These are phyloP conservation scores for Amazona ochrocephala DNA, from an alignment of 2,797 vertebrate genomes.

Conservation along the genomic window DNA sequence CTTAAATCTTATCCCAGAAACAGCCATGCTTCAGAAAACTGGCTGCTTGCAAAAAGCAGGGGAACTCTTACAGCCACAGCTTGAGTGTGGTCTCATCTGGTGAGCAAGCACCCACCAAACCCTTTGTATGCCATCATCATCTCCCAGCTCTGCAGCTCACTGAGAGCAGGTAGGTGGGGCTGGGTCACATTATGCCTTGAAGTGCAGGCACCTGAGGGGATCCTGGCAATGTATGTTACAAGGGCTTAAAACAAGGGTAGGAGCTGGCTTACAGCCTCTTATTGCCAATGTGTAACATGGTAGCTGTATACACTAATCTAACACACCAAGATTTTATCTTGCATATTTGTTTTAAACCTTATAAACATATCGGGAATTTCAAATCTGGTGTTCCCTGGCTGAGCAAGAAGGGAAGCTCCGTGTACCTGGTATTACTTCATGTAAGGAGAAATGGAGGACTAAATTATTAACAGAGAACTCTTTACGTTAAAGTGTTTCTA, in stretches of 20 bases:
- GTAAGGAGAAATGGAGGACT: background rate
- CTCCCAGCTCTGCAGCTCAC: background rate
- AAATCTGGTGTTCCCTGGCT: background rate
- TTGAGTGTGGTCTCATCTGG: background rate
- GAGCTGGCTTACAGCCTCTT: background rate
- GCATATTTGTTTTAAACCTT: background rate
- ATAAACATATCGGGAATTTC: background rate
- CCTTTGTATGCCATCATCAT: background rate
- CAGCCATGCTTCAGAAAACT: background rate
- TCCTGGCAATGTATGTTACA: background rate
- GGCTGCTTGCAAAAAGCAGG: background rate
- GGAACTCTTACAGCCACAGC: background rate
- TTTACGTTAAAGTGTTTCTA: background rate
- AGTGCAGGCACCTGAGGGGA: background rate
- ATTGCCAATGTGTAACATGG: background rate
- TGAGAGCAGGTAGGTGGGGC: background rate
- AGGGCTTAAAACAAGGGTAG: background rate
- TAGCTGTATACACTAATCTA: background rate
- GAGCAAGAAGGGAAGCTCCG: background rate
- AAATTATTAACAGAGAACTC: background rate
- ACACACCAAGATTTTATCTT: background rate
- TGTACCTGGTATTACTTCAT: background rate
- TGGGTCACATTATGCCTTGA: background rate
- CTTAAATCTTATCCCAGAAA: background rate
- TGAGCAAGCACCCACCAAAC: background rate